These are phyloP conservation scores for Chelon labrosus DNA, from an alignment of 2,797 vertebrate genomes.

Conservation along the genomic window DNA sequence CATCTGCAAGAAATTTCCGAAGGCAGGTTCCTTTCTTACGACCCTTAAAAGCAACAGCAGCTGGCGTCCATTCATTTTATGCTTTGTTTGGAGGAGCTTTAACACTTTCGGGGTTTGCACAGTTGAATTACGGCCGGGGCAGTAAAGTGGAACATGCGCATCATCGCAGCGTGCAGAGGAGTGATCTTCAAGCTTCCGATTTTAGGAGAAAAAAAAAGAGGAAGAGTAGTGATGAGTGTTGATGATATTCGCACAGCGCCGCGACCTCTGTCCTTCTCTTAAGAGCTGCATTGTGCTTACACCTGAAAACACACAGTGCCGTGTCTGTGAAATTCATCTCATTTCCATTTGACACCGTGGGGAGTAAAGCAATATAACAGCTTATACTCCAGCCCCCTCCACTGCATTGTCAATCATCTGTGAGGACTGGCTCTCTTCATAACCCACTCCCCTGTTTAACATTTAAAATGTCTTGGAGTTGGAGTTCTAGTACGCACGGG, in stretches of 20 bases:
- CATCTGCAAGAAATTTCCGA: conserved; percentile 74
- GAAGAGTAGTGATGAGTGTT: conserved; percentile 28
- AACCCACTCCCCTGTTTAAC: conserved; percentile 26
- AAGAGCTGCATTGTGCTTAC: conserved; percentile 61
- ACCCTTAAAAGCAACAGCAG: conserved; percentile 66
- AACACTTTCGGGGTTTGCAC: conserved; percentile 65
- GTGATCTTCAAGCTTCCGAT: conserved; percentile 17
- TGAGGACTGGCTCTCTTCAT: conserved; percentile 49
- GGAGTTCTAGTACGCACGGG: conserved; percentile 44
- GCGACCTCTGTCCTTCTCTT: conserved; percentile 57
- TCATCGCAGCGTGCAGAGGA: conserved; percentile 6
- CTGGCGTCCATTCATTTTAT: conserved; percentile 71
- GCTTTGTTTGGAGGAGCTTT: conserved; percentile 78
- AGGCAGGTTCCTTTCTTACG: conserved; percentile 57
- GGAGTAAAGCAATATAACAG: conserved; percentile 71
- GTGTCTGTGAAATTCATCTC: conserved; percentile 70
- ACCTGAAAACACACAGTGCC: conserved; percentile 42
- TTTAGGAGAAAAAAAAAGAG: conserved; percentile 6
- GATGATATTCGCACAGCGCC: conserved; percentile 27
- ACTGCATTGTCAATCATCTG: conserved; percentile 68
- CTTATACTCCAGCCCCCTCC: conserved; percentile 54
- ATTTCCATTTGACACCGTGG: conserved; percentile 61
- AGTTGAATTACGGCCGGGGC: conserved; percentile 59
- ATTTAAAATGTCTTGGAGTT: conserved; percentile 54
- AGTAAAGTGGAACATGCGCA: conserved; percentile 53